Base-by-base conservation (phyloP, 2,888 invertebrate genomes). In the Spodoptera picta region DNA sequence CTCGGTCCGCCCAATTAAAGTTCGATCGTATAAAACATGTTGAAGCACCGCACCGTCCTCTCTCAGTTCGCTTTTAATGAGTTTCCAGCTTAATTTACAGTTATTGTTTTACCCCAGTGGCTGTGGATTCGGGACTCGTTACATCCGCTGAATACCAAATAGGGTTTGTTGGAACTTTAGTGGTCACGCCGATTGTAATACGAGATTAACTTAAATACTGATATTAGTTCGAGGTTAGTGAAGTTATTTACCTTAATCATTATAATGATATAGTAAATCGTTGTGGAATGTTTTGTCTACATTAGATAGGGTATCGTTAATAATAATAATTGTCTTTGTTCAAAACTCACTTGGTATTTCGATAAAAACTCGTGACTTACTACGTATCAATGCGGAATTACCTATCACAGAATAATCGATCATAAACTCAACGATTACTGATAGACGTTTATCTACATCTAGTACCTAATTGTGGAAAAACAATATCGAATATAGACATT, bases 61-160 rank as follows among this genome's bases (percentile, higher is more conserved):
- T 65, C 69, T 68, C 76, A 80, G 77, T 75, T 64, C 69, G 87
- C 83, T 90, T 91, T 90, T 92, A 93, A 93, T 92, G 92, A 93
- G 92, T 92, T 93, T 90, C 82, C 79, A 89, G 89, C 76, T 90
- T 90, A 92, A 92, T 92, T 92, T 92, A 92, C 91, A 87, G 91
- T 90, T 92, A 93, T 93, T 92, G 92, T 92, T 92, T 89, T 84
- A 89, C 87, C 88, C 90, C 77, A 81, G 84, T 82, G 83, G 83
- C 83, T 80, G 83, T 83, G 84, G 85, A 88, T 88, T 87, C 84
- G 74, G 83, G 84, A 82, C 83, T 86, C 80, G 84, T 83, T 83
- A 85, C 86, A 81, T 81, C 80, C 77, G 80, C 79, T 83, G 86
- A 88, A 89, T 87, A 85, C 79, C 77, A 78, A 86, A 85, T 82